A percentile compares a stretch with the other conserved stretches of the same genome.
Conservation (phyloP, 2,797 vertebrate genomes). For the Xiphorhynchus erythropygius region DNA sequence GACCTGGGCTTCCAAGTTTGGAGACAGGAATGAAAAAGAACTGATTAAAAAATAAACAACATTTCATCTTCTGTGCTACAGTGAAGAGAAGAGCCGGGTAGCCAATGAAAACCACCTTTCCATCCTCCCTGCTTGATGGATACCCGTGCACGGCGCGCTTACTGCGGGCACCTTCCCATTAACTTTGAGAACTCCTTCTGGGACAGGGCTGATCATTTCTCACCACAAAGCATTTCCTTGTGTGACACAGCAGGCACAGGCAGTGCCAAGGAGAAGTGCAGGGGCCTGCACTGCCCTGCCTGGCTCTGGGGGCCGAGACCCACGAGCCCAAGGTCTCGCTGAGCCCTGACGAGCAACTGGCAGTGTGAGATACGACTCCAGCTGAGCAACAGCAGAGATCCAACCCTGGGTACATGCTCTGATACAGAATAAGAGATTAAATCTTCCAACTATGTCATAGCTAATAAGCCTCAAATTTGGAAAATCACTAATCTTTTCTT, state of each 20-base stretch:
- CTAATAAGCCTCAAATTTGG: not conserved
- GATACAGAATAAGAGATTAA: not conserved
- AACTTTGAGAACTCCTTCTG: not conserved
- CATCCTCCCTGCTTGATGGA: rapidly evolving
- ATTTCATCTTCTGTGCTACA: not conserved
- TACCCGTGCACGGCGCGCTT: rapidly evolving
- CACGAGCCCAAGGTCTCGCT: not conserved
- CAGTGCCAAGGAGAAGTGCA: not conserved
- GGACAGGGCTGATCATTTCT: not conserved
- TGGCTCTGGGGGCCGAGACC: not conserved
- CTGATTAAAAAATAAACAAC: not conserved
- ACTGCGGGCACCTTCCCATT: not conserved
- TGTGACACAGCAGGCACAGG: not conserved
- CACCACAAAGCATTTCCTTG: not conserved
- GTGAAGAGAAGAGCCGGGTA: not conserved
- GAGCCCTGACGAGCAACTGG: not conserved
- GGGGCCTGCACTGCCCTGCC: not conserved
- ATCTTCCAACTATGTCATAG: not conserved
- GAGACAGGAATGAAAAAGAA: not conserved
- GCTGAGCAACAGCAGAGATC: not conserved
- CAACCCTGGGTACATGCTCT: not conserved
- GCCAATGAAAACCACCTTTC: not conserved
- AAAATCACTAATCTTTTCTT: not conserved
- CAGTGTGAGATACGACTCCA: rapidly evolving
- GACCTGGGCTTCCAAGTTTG: not conserved